Base-by-base conservation (phyloP, 2,888 invertebrate species). In the Chloromyia formosa region DNA sequence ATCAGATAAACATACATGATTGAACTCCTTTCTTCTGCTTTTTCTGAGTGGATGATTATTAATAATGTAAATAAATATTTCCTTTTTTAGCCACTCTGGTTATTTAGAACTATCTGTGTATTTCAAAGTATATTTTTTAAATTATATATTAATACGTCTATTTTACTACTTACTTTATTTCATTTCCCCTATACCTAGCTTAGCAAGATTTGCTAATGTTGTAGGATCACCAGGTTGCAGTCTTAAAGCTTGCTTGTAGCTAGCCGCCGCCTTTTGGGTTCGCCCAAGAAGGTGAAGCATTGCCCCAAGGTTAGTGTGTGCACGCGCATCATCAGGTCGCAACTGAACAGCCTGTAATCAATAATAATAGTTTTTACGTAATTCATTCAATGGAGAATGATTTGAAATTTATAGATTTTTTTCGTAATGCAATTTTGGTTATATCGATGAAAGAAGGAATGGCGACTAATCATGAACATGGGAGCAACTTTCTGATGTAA, bases 261-360 rank as follows among this genome's bases (percentile, higher is more conserved):
- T 93, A 16, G 89, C 88, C 61, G 95, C 95, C 0, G 98, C 98
- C 78, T 95, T 94, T 27, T 88, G 87, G 80, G 95, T 93, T 85
- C 96, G 96, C 23, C 95, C 95, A 84, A 97, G 95, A 78, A 96
- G 88, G 86, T 98, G 97, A 75, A 96, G 88, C 83, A 98, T 97
- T 75, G 97, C 97, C 23, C 97, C 98, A 74, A 97, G 89, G 85
- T 98, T 97, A 81, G 96, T 95, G 86, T 96, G 95, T 75, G 95
- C 94, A 79, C 94, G 91, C 0, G 96, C 93, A 82, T 96, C 94
- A 91, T 95, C 86, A 0, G 88, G 87, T 78, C 86, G 84, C 68
- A 88, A 77, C 18, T 82, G 82, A 5, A 86, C 86, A 64, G 87
- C 86, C 86, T 86, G 66, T n/a, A 66, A 75, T 14, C 14, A 66